Base-by-base conservation (phyloP, 2,888 invertebrate species). In the Spodoptera exigua region DNA sequence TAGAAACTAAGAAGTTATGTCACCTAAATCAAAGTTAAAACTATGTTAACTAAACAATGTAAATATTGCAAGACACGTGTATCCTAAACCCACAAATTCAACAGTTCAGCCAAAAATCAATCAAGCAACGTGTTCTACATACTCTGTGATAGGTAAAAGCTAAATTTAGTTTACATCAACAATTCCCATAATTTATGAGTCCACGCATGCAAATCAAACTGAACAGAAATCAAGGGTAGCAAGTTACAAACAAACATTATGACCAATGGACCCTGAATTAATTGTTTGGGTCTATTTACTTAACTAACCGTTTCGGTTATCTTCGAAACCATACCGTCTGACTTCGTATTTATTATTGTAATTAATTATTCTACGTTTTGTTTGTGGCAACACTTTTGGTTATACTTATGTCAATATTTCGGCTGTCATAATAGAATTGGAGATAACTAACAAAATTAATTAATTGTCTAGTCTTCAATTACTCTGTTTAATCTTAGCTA, bases 251-350 rank as follows among this genome's bases (percentile, higher is more conserved):
- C 92, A 93, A 91, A 89, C 88, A 91, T 88, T 86, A 91, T 91
- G 91, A 90, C 92, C 92, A 91, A 91, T 93, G 91, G 90, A 87
- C 90, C 93, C 91, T 82, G 88, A 89, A 89, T 92, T 93, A 92
- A 92, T 93, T 90, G 90, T 78, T 82, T 66, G 89, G 91, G 90
- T 87, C 72, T 93, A 93, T 93, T 94, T 90, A 89, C 91, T 88
- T 86, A 85, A 89, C 86, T 85, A 88, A 89, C 91, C 88, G 85
- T 69, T 76, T 78, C 79, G 83, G 91, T 92, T 94, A 94, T 94
- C 93, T 93, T 87, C 80, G 80, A 77, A 85, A 80, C 92, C 92
- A 91, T 89, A 85, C 90, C 82, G 79, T 79, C 84, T 82, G 84
- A 87, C 85, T 84, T 83, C 78, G 78, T 84, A 86, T 85, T 85